Conservation (phyloP, 2,113 vertebrate species). For the Phrynosoma blainvillii region DNA sequence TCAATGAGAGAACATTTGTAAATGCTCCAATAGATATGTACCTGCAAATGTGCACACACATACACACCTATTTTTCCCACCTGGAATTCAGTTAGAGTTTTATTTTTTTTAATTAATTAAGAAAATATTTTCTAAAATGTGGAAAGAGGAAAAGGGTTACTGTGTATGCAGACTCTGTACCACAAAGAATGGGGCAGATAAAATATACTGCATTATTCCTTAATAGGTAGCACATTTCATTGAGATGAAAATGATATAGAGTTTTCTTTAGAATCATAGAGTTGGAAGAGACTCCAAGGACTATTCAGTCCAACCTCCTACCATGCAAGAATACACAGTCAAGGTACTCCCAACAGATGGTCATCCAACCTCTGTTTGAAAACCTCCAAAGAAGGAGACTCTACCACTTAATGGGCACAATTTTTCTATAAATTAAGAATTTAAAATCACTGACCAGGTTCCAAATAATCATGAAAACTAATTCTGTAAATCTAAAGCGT, state of each 20-base stretch:
- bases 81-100: not conserved
- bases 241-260: not conserved
- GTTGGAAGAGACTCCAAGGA: too few species aligned
- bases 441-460: not conserved
- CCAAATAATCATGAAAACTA: not conserved
- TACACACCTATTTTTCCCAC: too few species aligned
- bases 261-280: not conserved
- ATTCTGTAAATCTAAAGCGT: not conserved
- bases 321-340: too few species aligned
- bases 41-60: not conserved
- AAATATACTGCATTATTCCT: not conserved
- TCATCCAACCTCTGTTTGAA: too few species aligned
- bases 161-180: not conserved
- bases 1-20: not conserved
- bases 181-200: not conserved
- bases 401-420: too few species aligned
- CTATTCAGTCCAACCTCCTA: too few species aligned
- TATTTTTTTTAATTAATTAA: not conserved
- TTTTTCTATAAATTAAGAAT: not conserved
- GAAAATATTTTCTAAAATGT: not conserved
- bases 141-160: not conserved
- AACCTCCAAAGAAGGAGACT: too few species aligned
- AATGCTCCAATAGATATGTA: not conserved
- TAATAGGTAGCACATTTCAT: too few species aligned
- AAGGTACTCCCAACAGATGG: too few species aligned